phyloP scores from a whole-genome alignment of 2,113 vertebrate genomes.

The Podiceps cristatus region DNA sequence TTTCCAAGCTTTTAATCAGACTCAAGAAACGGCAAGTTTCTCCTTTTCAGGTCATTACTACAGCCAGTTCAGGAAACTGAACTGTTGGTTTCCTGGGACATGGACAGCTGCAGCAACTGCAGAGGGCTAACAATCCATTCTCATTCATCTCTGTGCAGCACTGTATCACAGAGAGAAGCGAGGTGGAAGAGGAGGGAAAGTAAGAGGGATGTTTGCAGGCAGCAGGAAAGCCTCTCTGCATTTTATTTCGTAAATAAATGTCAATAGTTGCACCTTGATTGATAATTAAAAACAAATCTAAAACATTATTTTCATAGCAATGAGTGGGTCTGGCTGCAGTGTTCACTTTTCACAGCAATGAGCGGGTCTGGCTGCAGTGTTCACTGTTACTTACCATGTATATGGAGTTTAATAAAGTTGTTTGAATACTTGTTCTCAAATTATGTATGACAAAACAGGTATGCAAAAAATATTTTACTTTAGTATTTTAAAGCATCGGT shows the following conservation, averaged over 20 bases:
- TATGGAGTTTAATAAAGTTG: not conserved
- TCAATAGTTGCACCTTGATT: not conserved
- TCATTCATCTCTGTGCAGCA: not conserved
- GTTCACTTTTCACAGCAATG: not conserved
- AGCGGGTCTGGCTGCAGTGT: not conserved
- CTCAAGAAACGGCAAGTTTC: not conserved
- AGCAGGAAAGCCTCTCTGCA: not conserved
- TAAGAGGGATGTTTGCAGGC: not conserved
- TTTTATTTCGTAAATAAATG: not conserved
- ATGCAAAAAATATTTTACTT: not conserved
- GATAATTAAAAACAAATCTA: not conserved
- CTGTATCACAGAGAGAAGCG: fast-evolving
- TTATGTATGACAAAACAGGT: not conserved
- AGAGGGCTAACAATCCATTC: not conserved
- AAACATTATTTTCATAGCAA: not conserved
- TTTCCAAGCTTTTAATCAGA: not conserved
- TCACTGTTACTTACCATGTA: not conserved
- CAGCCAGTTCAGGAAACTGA: not conserved
- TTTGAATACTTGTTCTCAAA: not conserved
- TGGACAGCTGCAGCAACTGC: not conserved
- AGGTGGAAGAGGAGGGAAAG: not conserved
- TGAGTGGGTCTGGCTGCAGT: not conserved
- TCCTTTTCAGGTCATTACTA: not conserved
- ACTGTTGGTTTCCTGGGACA: not conserved
- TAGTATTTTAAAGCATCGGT: not conserved